Base-by-base conservation (phyloP, 2,888 invertebrate genomes). In the Oscheius myriophilus region DNA sequence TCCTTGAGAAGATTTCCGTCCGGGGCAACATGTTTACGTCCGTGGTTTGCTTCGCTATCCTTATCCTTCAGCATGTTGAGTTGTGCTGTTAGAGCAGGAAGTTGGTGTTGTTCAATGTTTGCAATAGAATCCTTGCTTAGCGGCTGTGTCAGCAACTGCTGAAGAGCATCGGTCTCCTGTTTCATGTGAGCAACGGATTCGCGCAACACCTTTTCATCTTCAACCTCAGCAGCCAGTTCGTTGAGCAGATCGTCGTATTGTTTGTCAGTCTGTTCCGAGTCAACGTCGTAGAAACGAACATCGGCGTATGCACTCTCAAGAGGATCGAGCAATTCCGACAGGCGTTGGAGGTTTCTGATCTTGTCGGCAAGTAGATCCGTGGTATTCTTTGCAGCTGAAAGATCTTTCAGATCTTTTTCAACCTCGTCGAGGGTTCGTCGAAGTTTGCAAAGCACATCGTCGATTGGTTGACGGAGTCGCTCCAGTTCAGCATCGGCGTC, bases 211-310 rank as follows among this genome's bases (percentile, higher is more conserved):
- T 72, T 62, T 53, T 76, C 74, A 54, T 74, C 74, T 33, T 72
- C 69, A 46, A 74, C 59, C 42, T 76, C 76, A 14, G 63, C 52
- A 43, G 43, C 57, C 33, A 77, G 39, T 21, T 71, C 74, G 51
- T 58, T 65, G 46, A 75, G 67, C 14, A 71, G 69, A 54, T 80
- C 76, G 39, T 78, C 78, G 67, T 71, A 77, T 41, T 79, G 75
- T 23, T 75, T 69, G 49, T 72, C 68, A 46, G 72, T 70, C 62
- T 82, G 76, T 46, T 82, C 79, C 51, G 75, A 67, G 49, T 82
- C 80, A 14, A 77, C 76, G 49, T 82, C 79, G 63, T 78, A 68
- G 73, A 82, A 82, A 63, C 81, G 78, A 23, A 80, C 79, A 61
- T 80, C 79, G n/a, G 77, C 72, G 58, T 80, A 75, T 18, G 79